A percentile compares a stretch with the other conserved stretches of the same genome.
These are phyloP conservation scores for Salarias fasciatus DNA, from an alignment of 2,797 vertebrate genomes.

Conservation along the genomic window DNA sequence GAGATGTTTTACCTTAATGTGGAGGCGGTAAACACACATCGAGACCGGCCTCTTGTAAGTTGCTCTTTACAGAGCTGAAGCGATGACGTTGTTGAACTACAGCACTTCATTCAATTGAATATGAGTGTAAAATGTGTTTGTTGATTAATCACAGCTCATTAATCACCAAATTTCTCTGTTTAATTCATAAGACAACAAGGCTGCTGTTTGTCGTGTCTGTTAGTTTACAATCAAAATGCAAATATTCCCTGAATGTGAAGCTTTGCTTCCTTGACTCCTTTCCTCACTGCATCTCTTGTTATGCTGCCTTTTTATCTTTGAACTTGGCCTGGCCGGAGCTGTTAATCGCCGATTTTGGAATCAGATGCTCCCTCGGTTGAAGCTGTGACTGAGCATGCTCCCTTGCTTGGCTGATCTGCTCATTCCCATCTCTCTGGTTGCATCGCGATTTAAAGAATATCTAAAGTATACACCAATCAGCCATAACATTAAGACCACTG, in stretches of 20 bases:
- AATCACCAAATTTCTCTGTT: conserved; percentile 6
- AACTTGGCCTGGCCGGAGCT: conserved; percentile 45
- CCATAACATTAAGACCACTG: too few relatives aligned
- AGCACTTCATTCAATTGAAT: too few relatives aligned
- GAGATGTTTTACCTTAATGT: conserved; percentile 91
- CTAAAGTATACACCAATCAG: too few relatives aligned
- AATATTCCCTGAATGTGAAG: conserved; percentile 20
- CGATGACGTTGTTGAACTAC: too few relatives aligned
- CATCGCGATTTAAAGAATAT: conserved; percentile 1
- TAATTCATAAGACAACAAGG: conserved; percentile 2
- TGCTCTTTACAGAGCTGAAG: background rate
- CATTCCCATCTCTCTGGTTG: conserved; percentile 16
- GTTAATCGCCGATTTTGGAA: conserved; percentile 26
- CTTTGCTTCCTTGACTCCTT: conserved; percentile 43
- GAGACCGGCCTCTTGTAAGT: conserved; percentile 93
- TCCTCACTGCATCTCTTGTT: conserved; percentile 24
- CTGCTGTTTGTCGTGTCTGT: conserved; percentile 52
- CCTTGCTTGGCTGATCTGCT: conserved; percentile 50
- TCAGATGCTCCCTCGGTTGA: conserved; percentile 15
- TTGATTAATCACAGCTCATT: conserved; percentile 1
- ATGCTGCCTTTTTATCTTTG: conserved; percentile 11
- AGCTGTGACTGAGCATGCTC: conserved; percentile 41
- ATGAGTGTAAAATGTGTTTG: background rate
- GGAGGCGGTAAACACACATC: conserved; percentile 95
- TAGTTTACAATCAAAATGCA: conserved; percentile 9